Base-by-base conservation (phyloP, 1,140 invertebrate genomes). In the Branchinecta lindahli region DNA sequence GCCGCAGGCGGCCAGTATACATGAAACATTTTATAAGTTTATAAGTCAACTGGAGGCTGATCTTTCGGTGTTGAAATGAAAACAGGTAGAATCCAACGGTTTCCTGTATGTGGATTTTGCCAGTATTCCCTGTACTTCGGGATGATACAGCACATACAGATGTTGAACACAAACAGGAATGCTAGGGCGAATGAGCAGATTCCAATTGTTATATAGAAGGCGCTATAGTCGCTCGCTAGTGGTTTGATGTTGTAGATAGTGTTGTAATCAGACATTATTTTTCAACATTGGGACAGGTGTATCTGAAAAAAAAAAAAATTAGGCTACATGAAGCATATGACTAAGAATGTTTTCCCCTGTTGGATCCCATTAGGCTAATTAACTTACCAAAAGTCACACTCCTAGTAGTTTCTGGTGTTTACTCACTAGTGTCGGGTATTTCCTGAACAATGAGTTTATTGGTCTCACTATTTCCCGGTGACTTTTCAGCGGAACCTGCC, bases 71-170 rank as follows among this genome's bases (percentile, higher is more conserved):
- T 88, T 52, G 86, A 82, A 12, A 88, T 87, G 88, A 88, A 92
- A 75, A 92, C 81, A 8, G 89, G 87, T 10, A 89, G 83, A 70
- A 91, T 81, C 87, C 87, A 91, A 74, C 89, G 87, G 79, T 91
- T 91, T 86, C 89, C 89, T 72, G 90, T 91, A 75, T 91, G 85
- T 74, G 85, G 83, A 77, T 91, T 87, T 68, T 86, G 82, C 90
- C 90, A 92, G 74, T 92, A 92, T 46, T 84, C 78, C 61, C 84
- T 85, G 76, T 91, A 85, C 73, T 84, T 84, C 3, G 89, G 90
- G 7, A 65, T 67, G 76, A 89, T 91, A 76, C 87, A 90, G 75
- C 86, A 87, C 70, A 88, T 84, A 66, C 87, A 82, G 67, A 91
- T 79, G 75, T 92, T 92, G 45, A 92, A 75, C 70, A 89, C 81